Conservation (phyloP, 2,113 vertebrate genomes). For the Heterotilapia buettikoferi region DNA sequence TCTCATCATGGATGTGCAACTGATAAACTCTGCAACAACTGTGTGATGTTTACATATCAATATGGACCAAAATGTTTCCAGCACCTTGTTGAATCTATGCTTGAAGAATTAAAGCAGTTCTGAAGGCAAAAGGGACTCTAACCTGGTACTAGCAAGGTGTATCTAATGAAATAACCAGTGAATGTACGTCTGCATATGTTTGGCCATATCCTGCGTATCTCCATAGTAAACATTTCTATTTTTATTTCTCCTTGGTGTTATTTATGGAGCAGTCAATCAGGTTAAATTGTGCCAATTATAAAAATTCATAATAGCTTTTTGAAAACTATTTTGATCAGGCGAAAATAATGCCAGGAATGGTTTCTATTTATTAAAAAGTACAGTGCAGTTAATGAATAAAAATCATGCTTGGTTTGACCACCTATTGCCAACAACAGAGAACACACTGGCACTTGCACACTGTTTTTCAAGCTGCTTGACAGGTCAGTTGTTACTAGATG, state of each 20-base stretch:
- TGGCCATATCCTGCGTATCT: neutral
- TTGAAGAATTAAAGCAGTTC: neutral
- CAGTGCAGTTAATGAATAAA: neutral
- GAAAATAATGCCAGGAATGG: neutral
- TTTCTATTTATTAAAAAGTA: neutral
- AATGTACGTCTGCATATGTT: neutral
- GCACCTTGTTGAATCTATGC: neutral
- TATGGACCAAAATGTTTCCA: neutral
- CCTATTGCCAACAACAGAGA: neutral
- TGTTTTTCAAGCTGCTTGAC: neutral
- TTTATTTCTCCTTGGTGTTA: neutral
- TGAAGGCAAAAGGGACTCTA: neutral
- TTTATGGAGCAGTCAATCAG: neutral
- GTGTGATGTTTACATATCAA: neutral
- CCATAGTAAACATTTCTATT: neutral
- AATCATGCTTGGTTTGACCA: neutral
- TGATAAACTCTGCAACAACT: neutral
- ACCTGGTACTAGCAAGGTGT: neutral
- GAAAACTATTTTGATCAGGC: neutral
- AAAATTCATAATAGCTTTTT: neutral
- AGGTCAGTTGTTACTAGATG: neutral
- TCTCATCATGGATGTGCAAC: neutral
- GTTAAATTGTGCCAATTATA: neutral
- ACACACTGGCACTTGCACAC: neutral
- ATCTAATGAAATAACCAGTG: neutral